phyloP scores from a whole-genome alignment of 2,113 vertebrate genomes.

The Vimba vimba region DNA sequence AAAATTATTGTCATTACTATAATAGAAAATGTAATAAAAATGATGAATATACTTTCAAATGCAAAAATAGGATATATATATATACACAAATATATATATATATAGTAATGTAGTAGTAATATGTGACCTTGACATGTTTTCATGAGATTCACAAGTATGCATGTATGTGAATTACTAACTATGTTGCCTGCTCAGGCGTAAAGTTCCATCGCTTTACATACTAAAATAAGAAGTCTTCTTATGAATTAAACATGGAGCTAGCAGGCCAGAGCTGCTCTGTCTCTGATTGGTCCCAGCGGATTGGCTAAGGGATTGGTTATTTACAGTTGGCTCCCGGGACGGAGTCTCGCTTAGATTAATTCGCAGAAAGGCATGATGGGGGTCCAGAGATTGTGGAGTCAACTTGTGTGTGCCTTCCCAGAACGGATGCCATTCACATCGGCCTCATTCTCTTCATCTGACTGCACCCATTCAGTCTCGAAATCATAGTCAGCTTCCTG shows the following conservation, averaged over 20 bases:
- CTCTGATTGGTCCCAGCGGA: conserved; percentile 39
- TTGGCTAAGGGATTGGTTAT: conserved; percentile 18
- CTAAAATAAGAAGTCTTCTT: conserved; percentile 70
- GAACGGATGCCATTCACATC: conserved; percentile 43
- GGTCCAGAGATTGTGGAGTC: conserved; percentile 29
- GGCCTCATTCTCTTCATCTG: conserved; percentile 47
- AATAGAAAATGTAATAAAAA: no score
- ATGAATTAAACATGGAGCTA: conserved; percentile 74
- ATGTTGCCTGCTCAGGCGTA: conserved; percentile 64
- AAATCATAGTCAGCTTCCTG: conserved; percentile 52
- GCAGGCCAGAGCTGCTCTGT: conserved; percentile 52
- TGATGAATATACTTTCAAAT: no score
- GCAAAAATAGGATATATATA: no score
- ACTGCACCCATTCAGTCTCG: conserved; percentile 49
- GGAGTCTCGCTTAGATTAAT: conserved; percentile 11
- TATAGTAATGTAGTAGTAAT: neutral
- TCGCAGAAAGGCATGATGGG: neutral
- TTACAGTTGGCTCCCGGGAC: conserved; percentile 40
- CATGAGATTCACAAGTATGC: no score
- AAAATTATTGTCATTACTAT: no score
- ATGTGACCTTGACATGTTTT: neutral
- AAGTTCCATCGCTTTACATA: conserved; percentile 64
- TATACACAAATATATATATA: no score
- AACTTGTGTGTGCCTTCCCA: conserved; percentile 46
- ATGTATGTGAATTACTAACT: neutral